A percentile compares a stretch with the other conserved stretches of the same genome.
Evolutionary conservation across 2,797 vertebrate genomes (phyloP).

Genomic region (Podargus strigoides): DNA sequence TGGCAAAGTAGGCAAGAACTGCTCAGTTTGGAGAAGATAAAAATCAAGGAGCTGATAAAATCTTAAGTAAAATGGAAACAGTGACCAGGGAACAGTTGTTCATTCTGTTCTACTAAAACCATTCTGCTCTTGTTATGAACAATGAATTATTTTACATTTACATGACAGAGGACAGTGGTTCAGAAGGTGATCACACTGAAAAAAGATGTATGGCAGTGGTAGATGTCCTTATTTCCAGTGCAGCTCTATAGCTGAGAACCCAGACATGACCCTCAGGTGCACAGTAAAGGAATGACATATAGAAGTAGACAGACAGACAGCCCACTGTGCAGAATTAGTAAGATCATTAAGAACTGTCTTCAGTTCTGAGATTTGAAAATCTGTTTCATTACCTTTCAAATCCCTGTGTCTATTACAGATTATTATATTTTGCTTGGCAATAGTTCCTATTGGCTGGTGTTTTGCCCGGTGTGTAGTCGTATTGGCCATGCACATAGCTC

Average conservation of each 20-base stretch:
- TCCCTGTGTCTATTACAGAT: not conserved
- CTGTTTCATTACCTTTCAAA: not conserved
- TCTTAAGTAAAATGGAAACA: not conserved
- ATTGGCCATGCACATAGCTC: not conserved
- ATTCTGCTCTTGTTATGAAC: not conserved
- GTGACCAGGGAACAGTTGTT: not conserved
- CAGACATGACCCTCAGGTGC: not conserved
- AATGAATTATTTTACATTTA: not conserved
- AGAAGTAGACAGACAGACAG: not conserved
- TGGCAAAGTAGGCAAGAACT: not conserved
- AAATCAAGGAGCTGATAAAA: not conserved
- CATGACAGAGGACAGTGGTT: not conserved
- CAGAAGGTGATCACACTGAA: not conserved
- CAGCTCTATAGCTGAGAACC: not conserved
- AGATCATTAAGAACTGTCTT: not conserved
- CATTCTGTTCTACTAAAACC: not conserved
- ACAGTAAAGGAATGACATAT: not conserved
- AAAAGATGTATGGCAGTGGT: not conserved
- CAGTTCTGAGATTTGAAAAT: not conserved
- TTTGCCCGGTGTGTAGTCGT: no score
- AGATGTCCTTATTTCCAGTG: not conserved
- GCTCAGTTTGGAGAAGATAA: not conserved
- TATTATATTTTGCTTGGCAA: not conserved
- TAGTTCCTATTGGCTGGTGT: not conserved
- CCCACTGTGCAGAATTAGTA: not conserved